Evolutionary conservation across 2,888 invertebrate species (phyloP), one percentile per base, ranked within the genome.

Genomic region (Cistogaster globosa): DNA sequence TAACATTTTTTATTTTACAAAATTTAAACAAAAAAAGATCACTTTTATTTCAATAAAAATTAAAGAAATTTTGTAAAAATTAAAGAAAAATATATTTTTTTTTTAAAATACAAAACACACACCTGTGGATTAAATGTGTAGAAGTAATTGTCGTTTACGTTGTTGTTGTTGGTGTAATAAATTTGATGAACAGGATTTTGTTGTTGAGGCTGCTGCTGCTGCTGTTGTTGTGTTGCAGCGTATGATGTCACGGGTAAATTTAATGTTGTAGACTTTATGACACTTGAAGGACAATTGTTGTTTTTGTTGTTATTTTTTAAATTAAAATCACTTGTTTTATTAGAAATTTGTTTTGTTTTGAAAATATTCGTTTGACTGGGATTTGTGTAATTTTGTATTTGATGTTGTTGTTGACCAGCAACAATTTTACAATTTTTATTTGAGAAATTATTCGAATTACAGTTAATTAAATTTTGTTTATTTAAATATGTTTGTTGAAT

Each of bases 121-220:
- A 91, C 91, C 91, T 91, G 91, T 90, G 91, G 91, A 91, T 90
- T 88, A 87, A 88, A 88, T 83, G 86, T 84, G 84, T 88, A 88
- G 84, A 86, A 84, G 86, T 84, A 78, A 87, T 81, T 83, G 32
- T 84, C 81, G 75, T 74, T 86, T 67, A 69, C 86, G 69, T 87
- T 62, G 26, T 26, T 26, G 26, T 26, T 26, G 87, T 81, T 86
- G 80, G 42, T 86, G 62, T 77, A 79, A 77, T 82, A 86, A 69
- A 74, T 75, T 90, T 90, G 88, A 86, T 90, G 89, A 91, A 88
- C 89, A 89, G 90, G 90, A 86, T 87, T 71, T 62, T 83, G 83
- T 76, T 86, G 68, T 58, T 86, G 84, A 9, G 11, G 42, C 32
- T 32, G 84, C 12, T 42, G 42, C 11, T 83, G 83, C 62, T 87